phyloP scores from a whole-genome alignment of 2,797 vertebrate genomes.

The Schizopygopsis pylzovi region DNA sequence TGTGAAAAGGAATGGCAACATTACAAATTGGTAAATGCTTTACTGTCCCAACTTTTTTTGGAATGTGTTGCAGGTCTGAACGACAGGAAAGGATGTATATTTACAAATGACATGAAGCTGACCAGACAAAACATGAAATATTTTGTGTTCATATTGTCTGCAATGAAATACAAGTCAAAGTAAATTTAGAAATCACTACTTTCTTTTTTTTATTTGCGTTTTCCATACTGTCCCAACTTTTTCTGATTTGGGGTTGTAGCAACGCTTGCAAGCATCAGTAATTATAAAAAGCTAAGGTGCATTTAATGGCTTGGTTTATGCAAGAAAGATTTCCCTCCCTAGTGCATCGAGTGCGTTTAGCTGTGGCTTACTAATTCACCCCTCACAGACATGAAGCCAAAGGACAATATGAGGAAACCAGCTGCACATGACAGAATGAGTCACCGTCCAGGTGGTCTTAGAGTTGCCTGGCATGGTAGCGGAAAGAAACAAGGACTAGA shows the following conservation, averaged over 20 bases:
- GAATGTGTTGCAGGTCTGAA: no score
- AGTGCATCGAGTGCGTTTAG: background rate
- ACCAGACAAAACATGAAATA: no score
- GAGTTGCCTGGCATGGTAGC: background rate
- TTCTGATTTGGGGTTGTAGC: background rate
- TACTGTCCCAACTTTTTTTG: no score
- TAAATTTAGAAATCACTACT: no score
- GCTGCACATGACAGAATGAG: conserved; percentile 3
- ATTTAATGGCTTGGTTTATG: background rate
- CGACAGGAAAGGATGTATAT: no score
- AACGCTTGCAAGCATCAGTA: background rate
- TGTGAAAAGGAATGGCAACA: no score
- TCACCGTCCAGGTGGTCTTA: background rate
- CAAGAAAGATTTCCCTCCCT: background rate
- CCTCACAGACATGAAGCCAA: background rate
- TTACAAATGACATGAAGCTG: no score
- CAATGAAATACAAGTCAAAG: no score
- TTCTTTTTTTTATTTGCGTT: no score
- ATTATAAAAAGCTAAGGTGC: background rate
- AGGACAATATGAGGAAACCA: conserved; percentile 27
- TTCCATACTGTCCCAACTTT: no score
- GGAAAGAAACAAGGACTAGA: background rate
- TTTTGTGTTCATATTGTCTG: no score
- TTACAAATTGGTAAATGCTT: no score
- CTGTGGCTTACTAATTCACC: background rate